Base-by-base conservation (phyloP, 1,140 invertebrate species). In the Lasioglossum baleicum region DNA sequence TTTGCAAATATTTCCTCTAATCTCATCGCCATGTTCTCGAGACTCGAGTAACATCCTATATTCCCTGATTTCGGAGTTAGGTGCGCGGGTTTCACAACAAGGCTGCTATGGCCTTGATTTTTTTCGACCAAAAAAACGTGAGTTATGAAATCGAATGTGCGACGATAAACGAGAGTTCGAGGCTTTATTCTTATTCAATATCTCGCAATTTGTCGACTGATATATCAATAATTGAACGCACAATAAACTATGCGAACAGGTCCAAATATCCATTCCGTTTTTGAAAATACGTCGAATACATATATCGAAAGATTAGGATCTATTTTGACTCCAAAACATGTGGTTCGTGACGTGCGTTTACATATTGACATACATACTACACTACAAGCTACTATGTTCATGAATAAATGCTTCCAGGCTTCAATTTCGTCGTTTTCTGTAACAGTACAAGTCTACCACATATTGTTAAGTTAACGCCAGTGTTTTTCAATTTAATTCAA, bases 101-200 rank as follows among this genome's bases (percentile, higher is more conserved):
- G 70, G 69, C 53, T 81, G 77, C 65, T 75, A 72, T 64, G 75
- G 53, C 75, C 58, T 76, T 68, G 74, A 48, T 77, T 56, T 82
- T 78, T 71, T 71, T 81, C 48, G 17, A 64, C 65, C 44, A 81
- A 67, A 76, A 81, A 81, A 81, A 70, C 48, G 22, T 31, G 53
- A 68, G 80, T 81, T 81, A 78, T 81, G 80, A 81, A 81, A 81
- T 65, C 68, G 67, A 61, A 31, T 56, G 31, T 56, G 65, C 67
- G 63, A 63, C 72, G 64, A 75, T 51, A 75, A 74, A 53, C 60
- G 65, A 80, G 44, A 80, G 53, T 75, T 51, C 35, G 53, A 22
- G 60, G n/a, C 31, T 40, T 31, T 51, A 42, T 17, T 3, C 20
- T 44, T n/a, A 35, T 10, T 0, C 20, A 42, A 10, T 11, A 56